These are phyloP conservation scores for Metacarcinus magister DNA, from an alignment of 2,888 invertebrate species.

Conservation along the genomic window DNA sequence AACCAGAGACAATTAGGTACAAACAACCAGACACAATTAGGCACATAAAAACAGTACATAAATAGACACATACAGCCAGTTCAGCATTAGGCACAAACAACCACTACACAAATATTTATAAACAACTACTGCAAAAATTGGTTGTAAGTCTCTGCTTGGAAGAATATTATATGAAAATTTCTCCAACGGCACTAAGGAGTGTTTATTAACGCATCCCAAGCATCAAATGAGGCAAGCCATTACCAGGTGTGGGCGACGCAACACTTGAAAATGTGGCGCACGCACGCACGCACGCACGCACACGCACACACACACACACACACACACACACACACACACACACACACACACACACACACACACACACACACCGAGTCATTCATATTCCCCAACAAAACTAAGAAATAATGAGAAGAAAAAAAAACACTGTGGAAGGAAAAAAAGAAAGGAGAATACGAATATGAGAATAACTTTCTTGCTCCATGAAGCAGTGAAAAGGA, in stretches of 20 bases:
- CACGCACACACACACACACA: slow-evolving; percentile 3
- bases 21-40: too few species aligned
- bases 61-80: too few species aligned
- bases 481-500: slow-evolving; percentile 16
- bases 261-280: neutral
- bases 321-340: slow-evolving; percentile 33
- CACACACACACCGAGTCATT: neutral
- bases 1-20: too few species aligned
- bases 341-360: slow-evolving; percentile 2
- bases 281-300: neutral
- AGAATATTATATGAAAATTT: too few species aligned
- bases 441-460: neutral
- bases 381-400: neutral
- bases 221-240: neutral
- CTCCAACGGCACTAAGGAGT: neutral
- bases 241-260: neutral
- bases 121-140: too few species aligned
- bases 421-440: neutral
- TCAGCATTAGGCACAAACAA: too few species aligned
- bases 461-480: neutral
- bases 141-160: too few species aligned
- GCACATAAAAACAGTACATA: too few species aligned
- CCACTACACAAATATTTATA: too few species aligned
- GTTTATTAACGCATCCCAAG: neutral
- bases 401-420: slow-evolving; percentile 31